Evolutionary conservation across 2,888 invertebrate species (phyloP).

Genomic region (Agonopterix arenella): DNA sequence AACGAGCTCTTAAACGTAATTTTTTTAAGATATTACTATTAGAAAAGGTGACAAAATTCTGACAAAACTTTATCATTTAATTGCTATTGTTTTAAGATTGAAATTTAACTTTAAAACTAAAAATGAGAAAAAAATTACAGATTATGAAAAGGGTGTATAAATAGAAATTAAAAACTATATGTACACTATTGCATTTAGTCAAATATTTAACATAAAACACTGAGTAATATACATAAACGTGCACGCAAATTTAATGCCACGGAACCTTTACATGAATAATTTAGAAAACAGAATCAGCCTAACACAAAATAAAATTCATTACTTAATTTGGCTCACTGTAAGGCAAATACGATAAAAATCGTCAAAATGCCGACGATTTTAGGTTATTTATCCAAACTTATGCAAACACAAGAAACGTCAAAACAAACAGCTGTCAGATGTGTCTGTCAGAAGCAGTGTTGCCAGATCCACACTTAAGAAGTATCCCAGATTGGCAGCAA

Average conservation of each 20-base stretch:
- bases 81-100: background rate
- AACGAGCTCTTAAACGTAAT: background rate
- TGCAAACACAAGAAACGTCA: background rate
- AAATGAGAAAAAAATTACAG: too few species aligned
- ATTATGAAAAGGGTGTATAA: too few species aligned
- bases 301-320: too few species aligned
- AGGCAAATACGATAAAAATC: background rate
- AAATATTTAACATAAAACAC: too few species aligned
- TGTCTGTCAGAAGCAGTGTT: background rate
- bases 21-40: slow-evolving; percentile 13
- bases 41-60: slow-evolving; percentile 16
- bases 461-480: too few species aligned
- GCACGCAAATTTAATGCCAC: too few species aligned
- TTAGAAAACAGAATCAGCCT: too few species aligned
- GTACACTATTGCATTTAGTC: too few species aligned
- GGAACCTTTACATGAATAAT: too few species aligned
- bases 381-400: background rate
- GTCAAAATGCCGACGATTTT: background rate
- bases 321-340: background rate
- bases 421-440: background rate
- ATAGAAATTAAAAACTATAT: too few species aligned
- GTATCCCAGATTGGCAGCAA: too few species aligned
- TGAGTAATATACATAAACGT: too few species aligned
- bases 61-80: slow-evolving; percentile 22
- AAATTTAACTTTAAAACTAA: background rate